Evolutionary conservation across 2,113 vertebrate genomes (phyloP), one percentile per base, ranked within the genome.

Genomic region (Diadophis punctatus): DNA sequence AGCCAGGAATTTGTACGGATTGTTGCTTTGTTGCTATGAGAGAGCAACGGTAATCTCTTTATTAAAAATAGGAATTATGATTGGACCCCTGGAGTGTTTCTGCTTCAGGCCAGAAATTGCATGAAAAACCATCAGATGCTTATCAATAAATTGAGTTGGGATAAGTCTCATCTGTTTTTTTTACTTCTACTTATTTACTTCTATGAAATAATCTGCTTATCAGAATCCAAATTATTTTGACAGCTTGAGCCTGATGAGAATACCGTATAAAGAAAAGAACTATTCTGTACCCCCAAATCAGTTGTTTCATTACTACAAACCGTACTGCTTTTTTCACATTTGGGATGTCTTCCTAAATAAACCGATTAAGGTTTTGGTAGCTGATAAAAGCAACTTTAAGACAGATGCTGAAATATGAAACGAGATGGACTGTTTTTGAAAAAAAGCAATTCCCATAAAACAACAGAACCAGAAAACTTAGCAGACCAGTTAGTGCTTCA

Each of bases 211-310:
- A 95, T 96, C 94, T 96, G 91, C 18, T 95, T 30, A 10, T 85
- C 4, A 1, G 87, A 92, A 90, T 96, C 96, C 96, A 96, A 95
- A 88, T 16, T 94, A 96, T 95, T 90, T 90, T 88, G 93, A 95
- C 93, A 93, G 46, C 46, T 94, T 4, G 0, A 90, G 90, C 95
- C 89, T 87, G 86, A 9, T 92, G 90, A 96, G 92, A 94, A 68
- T 92, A 94, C 8, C 87, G 27, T 86, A 90, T 68, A 88, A 60
- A 93, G 94, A 91, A 95, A 43, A 96, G 95, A 95, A 93, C 3
- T 87, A 88, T 91, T 89, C 43, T 94, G 39, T 8, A 87, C 74
- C 51, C 93, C 95, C 91, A 95, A 96, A 93, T 30, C 60, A 93
- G 27, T 49, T 49, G 58, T 95, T 94, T 90, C 22, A 95, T 92